Base-by-base conservation (phyloP, 1,140 invertebrate species). In the Danaus melanippus region DNA sequence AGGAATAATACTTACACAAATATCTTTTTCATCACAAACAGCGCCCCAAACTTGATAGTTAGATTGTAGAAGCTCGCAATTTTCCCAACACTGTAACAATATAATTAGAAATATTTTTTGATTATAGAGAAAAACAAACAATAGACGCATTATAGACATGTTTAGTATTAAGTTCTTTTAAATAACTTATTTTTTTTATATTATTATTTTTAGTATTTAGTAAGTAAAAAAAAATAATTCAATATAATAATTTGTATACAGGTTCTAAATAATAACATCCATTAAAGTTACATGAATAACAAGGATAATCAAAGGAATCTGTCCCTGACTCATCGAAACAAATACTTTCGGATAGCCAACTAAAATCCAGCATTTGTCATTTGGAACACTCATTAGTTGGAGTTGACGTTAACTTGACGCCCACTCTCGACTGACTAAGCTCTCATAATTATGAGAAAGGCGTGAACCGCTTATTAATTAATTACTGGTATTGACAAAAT, bases 11-110 rank as follows among this genome's bases (percentile, higher is more conserved):
- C 92, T 92, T 89, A 92, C 91, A 79, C 91, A 92, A 78, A 92
- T 90, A 68, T 90, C 89, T 70, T 89, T 89, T 67, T 92, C 89
- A 66, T 92, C 89, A 79, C 91, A 92, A 80, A 92, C 91, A 61
- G 90, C 89, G 54, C 91, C 91, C 88, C 90, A 91, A 15, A 91
- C 89, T 86, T 92, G 89, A 86, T 90, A 93, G 79, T 92, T 92
- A 52, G 91, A 92, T 82, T 93, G 92, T 59, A 94, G 88, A 48
- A 91, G 81, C 76, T 93, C 92, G 88, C 93, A 94, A 74, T 92
- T 92, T 78, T 92, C 90, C 93, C 92, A 94, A 78, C 93, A 94
- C 93, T 94, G 91, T 55, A 92, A 93, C 83, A 89, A 89, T 78
- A 87, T 67, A 70, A 56, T 46, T 43, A 50, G 42, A 51, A 51